These are phyloP conservation scores for Bombus balteatus DNA, from an alignment of 1,140 invertebrate species.

Conservation along the genomic window DNA sequence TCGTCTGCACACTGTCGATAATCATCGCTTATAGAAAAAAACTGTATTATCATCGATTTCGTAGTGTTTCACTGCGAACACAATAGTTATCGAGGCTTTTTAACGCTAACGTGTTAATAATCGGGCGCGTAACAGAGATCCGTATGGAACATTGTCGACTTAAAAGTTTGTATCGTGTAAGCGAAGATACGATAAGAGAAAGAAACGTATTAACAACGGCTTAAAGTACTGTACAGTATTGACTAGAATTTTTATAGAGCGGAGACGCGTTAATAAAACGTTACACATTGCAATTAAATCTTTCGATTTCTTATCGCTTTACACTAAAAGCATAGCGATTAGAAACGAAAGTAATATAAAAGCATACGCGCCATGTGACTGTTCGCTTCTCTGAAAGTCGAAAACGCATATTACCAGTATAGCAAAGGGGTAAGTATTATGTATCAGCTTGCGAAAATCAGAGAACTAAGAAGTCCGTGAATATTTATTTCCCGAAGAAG, in stretches of 20 bases:
- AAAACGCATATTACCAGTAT: background rate
- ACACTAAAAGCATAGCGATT: conserved; percentile 2
- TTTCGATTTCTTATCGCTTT: conserved; percentile 7
- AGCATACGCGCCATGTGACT: background rate
- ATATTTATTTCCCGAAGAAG: background rate
- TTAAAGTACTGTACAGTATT: conserved; percentile 53
- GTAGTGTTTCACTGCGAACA: background rate
- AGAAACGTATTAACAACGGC: conserved; percentile 20
- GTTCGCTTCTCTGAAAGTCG: no score
- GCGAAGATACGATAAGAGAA: background rate
- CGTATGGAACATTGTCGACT: background rate
- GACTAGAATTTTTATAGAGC: conserved; percentile 59
- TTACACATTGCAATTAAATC: background rate
- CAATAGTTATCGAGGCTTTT: background rate
- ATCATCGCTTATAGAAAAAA: background rate
- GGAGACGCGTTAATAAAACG: background rate
- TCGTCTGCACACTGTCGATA: background rate
- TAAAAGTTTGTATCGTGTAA: background rate
- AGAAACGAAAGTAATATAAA: background rate
- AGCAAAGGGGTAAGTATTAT: background rate
- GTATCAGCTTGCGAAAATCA: background rate
- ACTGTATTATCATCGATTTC: background rate
- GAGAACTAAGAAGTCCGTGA: background rate
- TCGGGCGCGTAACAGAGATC: background rate
- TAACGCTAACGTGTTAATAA: background rate